Percentiles rank a stretch among this genome's conserved stretches.
Evolutionary conservation across 2,888 invertebrate genomes (phyloP).

Genomic region (Chymomyza procnemis): DNA sequence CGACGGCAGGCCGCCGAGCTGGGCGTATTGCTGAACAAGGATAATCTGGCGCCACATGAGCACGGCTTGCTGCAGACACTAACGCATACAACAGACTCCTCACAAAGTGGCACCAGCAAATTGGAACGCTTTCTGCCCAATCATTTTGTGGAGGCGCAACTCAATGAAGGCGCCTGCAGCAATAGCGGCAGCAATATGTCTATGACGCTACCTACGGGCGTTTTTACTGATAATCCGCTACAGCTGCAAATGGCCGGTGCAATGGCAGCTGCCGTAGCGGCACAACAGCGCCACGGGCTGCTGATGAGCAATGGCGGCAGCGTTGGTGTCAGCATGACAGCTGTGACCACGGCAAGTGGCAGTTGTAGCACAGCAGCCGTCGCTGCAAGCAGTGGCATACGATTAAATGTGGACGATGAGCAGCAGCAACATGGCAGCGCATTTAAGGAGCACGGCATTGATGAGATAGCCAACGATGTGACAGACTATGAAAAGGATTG

Average conservation of each 20-base stretch:
- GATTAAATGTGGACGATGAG: conserved; percentile 25
- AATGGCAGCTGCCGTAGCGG: conserved; percentile 55
- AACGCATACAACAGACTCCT: conserved; percentile 72
- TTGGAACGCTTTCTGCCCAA: conserved; percentile 76
- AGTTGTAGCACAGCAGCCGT: background rate
- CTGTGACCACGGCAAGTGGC: background rate
- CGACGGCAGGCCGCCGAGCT: conserved; percentile 75
- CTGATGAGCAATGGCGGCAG: conserved; percentile 28
- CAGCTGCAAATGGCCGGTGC: conserved; percentile 58
- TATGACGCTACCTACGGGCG: conserved; percentile 27
- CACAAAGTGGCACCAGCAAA: conserved; percentile 72
- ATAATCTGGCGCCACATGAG: conserved; percentile 63
- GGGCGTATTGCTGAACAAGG: conserved; percentile 74
- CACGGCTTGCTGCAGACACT: conserved; percentile 67
- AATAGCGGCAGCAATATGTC: conserved; percentile 30
- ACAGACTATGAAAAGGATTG: conserved; percentile 69
- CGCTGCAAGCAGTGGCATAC: background rate
- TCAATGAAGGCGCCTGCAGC: conserved; percentile 58
- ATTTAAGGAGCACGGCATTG: conserved; percentile 49
- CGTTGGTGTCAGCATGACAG: conserved; percentile 4
- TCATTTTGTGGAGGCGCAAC: conserved; percentile 77
- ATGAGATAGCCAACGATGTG: conserved; percentile 44
- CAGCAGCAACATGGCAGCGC: conserved; percentile 33
- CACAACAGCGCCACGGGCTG: conserved; percentile 46
- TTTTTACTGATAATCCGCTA: conserved; percentile 57